A percentile compares a stretch with the other conserved stretches of the same genome.
Conservation (phyloP, 2,113 vertebrate genomes). For the Dolichallabes microphthalmus region DNA sequence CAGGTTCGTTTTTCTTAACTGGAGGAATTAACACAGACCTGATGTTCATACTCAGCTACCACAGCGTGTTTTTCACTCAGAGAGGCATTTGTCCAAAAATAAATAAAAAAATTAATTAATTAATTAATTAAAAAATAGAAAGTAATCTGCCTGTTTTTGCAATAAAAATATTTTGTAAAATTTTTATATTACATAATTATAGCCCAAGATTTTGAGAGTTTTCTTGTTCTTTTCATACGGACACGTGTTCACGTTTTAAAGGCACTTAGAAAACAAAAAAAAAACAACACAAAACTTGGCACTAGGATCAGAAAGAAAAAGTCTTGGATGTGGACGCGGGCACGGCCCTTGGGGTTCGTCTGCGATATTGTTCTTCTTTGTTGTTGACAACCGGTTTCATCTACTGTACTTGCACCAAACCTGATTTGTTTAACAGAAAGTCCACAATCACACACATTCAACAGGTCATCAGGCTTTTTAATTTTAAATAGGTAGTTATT, state of each 20-base stretch:
- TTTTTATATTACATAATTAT: background rate
- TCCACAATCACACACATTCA: background rate
- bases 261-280: background rate
- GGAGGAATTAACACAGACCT: constrained; percentile 7
- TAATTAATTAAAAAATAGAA: too few species aligned
- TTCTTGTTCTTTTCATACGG: background rate
- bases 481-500: background rate
- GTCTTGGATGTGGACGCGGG: background rate
- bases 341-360: background rate
- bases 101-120: too few species aligned
- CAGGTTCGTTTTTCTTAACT: constrained; percentile 51
- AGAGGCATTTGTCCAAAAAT: background rate
- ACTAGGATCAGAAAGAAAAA: background rate
- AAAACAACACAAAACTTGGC: background rate
- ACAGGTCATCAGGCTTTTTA: background rate
- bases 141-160: background rate
- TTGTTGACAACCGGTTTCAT: background rate
- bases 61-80: constrained; percentile 37
- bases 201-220: background rate
- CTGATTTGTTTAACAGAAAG: background rate
- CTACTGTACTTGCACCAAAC: background rate
- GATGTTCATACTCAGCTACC: constrained; percentile 22
- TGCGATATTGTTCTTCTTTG: background rate
- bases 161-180: background rate
- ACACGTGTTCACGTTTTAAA: background rate